These are phyloP conservation scores for Temnothorax unifasciatus DNA, from an alignment of 2,888 invertebrate genomes.

Conservation along the genomic window DNA sequence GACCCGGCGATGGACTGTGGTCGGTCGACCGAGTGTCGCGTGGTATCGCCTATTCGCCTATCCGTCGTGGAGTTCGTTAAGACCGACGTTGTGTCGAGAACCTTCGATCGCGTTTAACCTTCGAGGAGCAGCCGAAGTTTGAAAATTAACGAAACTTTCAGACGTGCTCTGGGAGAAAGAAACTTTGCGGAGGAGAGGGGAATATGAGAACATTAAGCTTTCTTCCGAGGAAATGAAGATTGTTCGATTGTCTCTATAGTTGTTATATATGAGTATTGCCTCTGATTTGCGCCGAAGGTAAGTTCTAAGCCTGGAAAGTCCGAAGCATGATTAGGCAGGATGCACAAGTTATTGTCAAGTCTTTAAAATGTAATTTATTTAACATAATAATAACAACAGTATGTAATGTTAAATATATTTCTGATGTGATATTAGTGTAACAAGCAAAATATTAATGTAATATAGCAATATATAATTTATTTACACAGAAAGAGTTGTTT, in stretches of 20 bases:
- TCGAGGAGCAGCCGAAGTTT: neutral
- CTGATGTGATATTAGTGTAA: neutral
- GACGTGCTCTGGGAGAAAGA: neutral
- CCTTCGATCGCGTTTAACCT: conserved; percentile 20
- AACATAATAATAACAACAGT: neutral
- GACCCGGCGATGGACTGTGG: neutral
- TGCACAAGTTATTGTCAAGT: neutral
- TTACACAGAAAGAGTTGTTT: neutral
- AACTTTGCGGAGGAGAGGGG: neutral
- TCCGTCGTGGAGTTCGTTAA: neutral
- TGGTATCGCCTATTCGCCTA: neutral
- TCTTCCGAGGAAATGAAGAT: neutral
- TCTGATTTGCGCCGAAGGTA: neutral
- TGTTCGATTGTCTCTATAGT: neutral
- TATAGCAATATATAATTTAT: neutral
- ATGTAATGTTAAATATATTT: neutral
- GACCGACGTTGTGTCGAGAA: neutral
- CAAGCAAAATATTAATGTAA: neutral
- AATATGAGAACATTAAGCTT: neutral
- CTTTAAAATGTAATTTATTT: neutral
- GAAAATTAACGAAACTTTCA: conserved; percentile 7
- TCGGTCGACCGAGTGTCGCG: neutral
- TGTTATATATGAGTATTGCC: neutral
- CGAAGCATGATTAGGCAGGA: neutral
- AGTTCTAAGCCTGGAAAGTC: neutral